Percentiles rank a stretch among this genome's conserved stretches.
These are phyloP conservation scores for Heterohyrax brucei DNA, from an alignment of 2,797 vertebrate genomes.

Conservation along the genomic window DNA sequence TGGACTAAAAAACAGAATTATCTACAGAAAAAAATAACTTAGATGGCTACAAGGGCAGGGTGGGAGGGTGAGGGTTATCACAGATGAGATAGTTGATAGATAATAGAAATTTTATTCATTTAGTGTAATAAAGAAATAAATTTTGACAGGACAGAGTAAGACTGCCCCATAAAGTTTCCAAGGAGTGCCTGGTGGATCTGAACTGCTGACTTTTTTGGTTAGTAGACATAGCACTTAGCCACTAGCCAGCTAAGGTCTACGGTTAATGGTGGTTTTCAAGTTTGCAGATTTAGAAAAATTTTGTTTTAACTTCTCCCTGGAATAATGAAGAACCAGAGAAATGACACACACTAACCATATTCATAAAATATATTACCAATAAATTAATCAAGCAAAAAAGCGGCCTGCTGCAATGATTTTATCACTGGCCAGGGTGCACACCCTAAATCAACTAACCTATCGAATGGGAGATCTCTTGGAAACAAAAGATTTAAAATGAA, in stretches of 20 bases:
- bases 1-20: no score
- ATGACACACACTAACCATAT: not conserved
- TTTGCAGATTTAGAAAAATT: constrained; percentile 11
- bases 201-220: no score
- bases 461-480: constrained; percentile 36
- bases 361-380: not conserved
- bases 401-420: not conserved
- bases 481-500: constrained; percentile 60
- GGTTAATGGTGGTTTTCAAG: not conserved
- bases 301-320: constrained; percentile 31
- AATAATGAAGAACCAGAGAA: not conserved
- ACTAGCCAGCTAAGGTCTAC: not conserved
- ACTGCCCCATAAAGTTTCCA: no score
- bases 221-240: no score
- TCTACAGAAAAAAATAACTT: no score
- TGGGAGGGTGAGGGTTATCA: no score
- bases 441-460: constrained; percentile 30
- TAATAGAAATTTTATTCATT: no score
- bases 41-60: no score
- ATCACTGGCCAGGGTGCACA: not conserved
- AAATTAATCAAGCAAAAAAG: constrained; percentile 29
- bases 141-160: no score
- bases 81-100: no score
- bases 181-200: no score
- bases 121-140: no score